A percentile compares a stretch with the other conserved stretches of the same genome.
Conservation (phyloP, 2,797 vertebrate genomes). For the Apogon hyalosoma region DNA sequence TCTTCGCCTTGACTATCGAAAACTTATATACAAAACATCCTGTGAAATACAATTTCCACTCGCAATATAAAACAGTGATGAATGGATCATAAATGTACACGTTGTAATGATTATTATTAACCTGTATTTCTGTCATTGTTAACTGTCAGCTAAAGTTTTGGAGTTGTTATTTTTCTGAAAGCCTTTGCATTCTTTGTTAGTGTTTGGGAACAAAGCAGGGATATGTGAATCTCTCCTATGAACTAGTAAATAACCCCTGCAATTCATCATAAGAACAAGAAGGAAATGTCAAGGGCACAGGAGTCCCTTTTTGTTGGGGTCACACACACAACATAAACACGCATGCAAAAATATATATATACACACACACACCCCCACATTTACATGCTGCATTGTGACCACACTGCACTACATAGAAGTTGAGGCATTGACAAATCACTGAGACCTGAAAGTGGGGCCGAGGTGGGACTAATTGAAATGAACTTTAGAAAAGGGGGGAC, state of each 20-base stretch:
- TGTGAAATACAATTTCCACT: too few species aligned
- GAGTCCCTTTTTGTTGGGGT: conserved; percentile 74
- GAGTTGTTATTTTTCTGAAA: conserved; percentile 62
- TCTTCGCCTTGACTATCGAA: too few species aligned
- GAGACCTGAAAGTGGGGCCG: conserved; percentile 83
- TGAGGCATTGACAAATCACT: conserved; percentile 86
- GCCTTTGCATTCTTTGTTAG: conserved; percentile 46
- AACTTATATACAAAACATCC: too few species aligned
- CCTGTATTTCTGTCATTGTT: too few species aligned
- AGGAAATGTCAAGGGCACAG: conserved; percentile 85
- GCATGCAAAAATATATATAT: conserved; percentile 52
- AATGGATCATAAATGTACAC: too few species aligned
- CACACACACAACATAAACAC: conserved; percentile 71
- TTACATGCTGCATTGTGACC: conserved; percentile 57
- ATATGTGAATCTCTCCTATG: conserved; percentile 68
- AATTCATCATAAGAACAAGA: conserved; percentile 80
- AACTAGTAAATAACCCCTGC: conserved; percentile 75
- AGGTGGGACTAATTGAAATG: conserved; percentile 92
- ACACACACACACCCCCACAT: conserved; percentile 42
- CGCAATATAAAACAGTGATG: too few species aligned
- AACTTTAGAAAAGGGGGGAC: conserved; percentile 88
- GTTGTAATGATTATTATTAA: too few species aligned
- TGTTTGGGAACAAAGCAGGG: conserved; percentile 66
- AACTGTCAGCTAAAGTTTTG: conserved; percentile 43
- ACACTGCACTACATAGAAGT: conserved; percentile 66